Evolutionary conservation across 2,113 vertebrate genomes (phyloP).

Genomic region (Saimiri boliviensis): DNA sequence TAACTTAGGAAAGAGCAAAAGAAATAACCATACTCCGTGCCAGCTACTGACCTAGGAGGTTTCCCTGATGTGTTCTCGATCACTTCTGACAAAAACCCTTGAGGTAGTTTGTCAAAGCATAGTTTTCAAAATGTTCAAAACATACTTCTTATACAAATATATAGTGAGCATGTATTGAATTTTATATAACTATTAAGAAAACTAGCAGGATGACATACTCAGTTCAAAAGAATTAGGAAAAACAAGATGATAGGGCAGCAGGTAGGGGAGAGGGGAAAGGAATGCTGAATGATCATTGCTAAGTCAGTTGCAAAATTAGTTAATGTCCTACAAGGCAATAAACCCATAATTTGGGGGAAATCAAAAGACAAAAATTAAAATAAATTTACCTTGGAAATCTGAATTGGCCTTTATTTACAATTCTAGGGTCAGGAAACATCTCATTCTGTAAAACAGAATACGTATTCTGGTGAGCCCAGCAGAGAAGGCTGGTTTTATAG

Average conservation of each 20-base stretch:
- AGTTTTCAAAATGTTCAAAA: constrained; percentile 62
- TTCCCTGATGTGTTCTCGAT: background rate
- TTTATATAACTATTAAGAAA: constrained; percentile 60
- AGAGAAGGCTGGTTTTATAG: background rate
- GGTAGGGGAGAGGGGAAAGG: too few relatives aligned
- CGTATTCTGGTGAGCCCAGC: background rate
- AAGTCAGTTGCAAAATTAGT: background rate
- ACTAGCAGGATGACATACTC: background rate
- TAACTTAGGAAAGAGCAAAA: background rate
- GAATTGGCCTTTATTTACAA: background rate
- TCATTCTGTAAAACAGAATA: background rate
- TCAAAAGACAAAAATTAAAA: background rate
- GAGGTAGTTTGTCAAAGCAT: background rate
- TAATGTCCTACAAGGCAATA: background rate
- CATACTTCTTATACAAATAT: constrained; percentile 40
- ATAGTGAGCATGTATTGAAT: constrained; percentile 20
- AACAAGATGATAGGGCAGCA: background rate
- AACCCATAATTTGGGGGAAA: background rate
- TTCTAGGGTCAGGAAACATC: background rate
- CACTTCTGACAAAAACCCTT: background rate
- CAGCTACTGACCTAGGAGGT: background rate
- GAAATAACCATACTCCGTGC: background rate
- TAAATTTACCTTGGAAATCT: background rate
- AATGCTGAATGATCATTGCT: background rate
- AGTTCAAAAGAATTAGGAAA: background rate